phyloP scores from a whole-genome alignment of 92 coral and sea anemone genomes.

The Chrysogorgia sp. region DNA sequence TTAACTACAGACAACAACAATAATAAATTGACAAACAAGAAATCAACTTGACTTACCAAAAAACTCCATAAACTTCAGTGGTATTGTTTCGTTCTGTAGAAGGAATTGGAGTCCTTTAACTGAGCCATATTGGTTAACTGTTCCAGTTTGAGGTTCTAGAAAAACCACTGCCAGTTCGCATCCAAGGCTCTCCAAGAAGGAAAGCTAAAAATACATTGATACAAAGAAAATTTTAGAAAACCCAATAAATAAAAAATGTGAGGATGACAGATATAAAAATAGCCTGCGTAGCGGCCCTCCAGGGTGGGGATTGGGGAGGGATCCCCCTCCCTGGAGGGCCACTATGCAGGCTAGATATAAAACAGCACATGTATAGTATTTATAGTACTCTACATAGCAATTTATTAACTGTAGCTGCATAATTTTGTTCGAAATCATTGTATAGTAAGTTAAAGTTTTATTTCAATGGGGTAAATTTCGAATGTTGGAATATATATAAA shows the following conservation, averaged over 20 bases:
- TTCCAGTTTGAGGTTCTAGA: neutral
- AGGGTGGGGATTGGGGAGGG: neutral
- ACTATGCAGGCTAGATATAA: neutral
- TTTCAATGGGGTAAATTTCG: no score
- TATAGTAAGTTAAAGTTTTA: no score
- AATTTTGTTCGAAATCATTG: no score
- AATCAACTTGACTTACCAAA: slow-evolving; percentile 2
- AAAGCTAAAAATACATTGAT: slow-evolving; percentile 7
- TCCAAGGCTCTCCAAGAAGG: neutral
- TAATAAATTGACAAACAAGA: neutral
- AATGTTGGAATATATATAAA: no score
- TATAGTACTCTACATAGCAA: no score
- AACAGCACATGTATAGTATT: no score
- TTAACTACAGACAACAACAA: neutral
- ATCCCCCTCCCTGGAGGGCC: neutral
- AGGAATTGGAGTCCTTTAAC: slow-evolving; percentile 17
- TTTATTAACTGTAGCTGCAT: no score
- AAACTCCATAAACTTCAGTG: slow-evolving; percentile 20
- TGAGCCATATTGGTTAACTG: neutral
- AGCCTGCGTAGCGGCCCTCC: no score
- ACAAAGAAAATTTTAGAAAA: no score
- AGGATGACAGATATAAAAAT: no score
- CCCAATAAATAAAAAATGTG: no score
- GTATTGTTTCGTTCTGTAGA: neutral
- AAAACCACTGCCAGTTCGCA: slow-evolving; percentile 3